Percentiles rank a stretch among this genome's conserved stretches.
These are phyloP conservation scores for Trididemnum nubilum DNA, from an alignment of 23 tunicate species.

Conservation along the genomic window DNA sequence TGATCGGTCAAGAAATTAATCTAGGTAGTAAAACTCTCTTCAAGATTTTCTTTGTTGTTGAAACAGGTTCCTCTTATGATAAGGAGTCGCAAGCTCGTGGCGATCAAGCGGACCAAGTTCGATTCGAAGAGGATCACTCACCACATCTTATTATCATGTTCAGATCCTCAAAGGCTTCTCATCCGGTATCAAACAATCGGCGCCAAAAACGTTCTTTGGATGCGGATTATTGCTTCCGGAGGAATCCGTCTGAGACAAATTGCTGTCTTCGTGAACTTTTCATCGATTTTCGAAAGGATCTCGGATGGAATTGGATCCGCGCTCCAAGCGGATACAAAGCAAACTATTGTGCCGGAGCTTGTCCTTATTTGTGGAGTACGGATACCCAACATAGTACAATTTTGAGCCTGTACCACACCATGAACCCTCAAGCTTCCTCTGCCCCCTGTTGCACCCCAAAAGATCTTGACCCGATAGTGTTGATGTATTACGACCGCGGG, in stretches of 20 bases:
- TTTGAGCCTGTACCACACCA: constrained; percentile 58
- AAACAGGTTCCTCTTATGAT: too few relatives aligned
- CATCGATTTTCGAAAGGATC: constrained; percentile 84
- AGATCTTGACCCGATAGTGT: constrained; percentile 64
- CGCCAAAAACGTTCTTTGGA: constrained; percentile 68
- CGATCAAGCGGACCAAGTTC: background rate
- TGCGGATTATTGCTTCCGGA: constrained; percentile 77
- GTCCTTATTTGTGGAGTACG: constrained; percentile 90
- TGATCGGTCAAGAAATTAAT: too few relatives aligned
- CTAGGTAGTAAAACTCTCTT: too few relatives aligned
- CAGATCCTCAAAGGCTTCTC: background rate
- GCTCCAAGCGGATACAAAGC: constrained; percentile 82
- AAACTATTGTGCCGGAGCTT: constrained; percentile 89
- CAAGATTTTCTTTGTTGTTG: too few relatives aligned
- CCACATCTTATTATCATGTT: background rate
- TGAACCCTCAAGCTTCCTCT: constrained; percentile 87
- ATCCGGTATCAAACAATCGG: background rate
- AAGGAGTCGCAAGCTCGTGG: background rate
- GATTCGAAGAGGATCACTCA: background rate
- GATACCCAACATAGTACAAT: constrained; percentile 80
- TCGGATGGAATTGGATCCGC: constrained; percentile 83
- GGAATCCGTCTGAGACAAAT: constrained; percentile 71
- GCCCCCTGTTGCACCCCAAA: constrained; percentile 91
- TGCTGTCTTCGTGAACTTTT: constrained; percentile 86
- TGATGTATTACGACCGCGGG: constrained; percentile 72